Evolutionary conservation across 2,113 vertebrate genomes (phyloP).

Genomic region (Astur gentilis): DNA sequence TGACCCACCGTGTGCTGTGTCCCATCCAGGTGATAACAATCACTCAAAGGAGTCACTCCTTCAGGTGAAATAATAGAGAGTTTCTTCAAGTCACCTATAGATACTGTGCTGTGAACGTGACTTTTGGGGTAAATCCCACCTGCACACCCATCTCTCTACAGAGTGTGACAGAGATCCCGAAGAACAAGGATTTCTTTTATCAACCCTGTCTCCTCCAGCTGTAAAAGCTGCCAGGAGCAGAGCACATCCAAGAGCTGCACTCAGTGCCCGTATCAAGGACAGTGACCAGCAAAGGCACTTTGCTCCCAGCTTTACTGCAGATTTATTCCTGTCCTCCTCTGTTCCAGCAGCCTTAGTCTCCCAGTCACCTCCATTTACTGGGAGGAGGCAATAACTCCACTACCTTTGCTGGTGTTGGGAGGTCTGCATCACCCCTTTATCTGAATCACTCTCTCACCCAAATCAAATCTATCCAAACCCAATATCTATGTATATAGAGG

Average conservation of each 20-base stretch:
- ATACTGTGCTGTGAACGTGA: no score
- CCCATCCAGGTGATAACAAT: no score
- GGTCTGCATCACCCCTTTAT: not conserved
- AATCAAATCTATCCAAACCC: not conserved
- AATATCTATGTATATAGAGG: not conserved
- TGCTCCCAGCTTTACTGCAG: not conserved
- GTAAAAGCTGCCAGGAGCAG: not conserved
- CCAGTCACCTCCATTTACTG: not conserved
- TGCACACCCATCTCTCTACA: fast-evolving
- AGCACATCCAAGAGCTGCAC: not conserved
- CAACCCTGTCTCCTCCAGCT: not conserved
- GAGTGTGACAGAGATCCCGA: fast-evolving
- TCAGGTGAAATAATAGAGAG: no score
- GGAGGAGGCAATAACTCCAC: not conserved
- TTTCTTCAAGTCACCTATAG: not conserved
- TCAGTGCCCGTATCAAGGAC: fast-evolving
- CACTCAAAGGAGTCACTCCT: not conserved
- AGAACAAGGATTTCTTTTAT: not conserved
- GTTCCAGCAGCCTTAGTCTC: not conserved
- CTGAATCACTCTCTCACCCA: no score
- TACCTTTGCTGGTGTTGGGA: not conserved
- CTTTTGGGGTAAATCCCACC: no score
- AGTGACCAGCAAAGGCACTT: not conserved
- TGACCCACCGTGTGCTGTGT: fast-evolving
- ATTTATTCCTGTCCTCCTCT: not conserved